Evolutionary conservation across 2,888 invertebrate species (phyloP).

Genomic region (Apotomis betuletana): DNA sequence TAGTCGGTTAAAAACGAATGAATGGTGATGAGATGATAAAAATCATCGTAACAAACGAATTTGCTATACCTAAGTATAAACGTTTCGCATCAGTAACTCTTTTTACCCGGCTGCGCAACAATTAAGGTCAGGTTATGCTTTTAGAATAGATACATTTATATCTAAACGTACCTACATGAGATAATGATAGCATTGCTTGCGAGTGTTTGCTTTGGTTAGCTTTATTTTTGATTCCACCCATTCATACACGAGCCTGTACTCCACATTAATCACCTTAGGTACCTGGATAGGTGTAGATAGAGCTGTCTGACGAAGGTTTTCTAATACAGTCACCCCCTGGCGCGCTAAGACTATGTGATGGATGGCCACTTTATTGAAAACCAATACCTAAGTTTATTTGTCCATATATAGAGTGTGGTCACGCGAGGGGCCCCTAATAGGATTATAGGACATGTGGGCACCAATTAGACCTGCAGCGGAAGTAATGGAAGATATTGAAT

Average conservation of each 20-base stretch:
- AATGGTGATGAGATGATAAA: too few species aligned
- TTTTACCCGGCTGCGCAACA: too few species aligned
- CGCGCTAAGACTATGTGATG: slow-evolving; percentile 77
- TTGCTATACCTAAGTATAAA: too few species aligned
- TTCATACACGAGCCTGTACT: not conserved
- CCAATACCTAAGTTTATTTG: slow-evolving; percentile 67
- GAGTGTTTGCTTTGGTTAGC: too few species aligned
- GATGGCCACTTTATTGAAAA: slow-evolving; percentile 80
- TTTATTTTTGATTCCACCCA: not conserved
- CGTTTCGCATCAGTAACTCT: too few species aligned
- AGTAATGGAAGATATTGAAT: slow-evolving; percentile 26
- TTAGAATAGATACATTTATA: too few species aligned
- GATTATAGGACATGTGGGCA: slow-evolving; percentile 58
- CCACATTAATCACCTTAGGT: slow-evolving; percentile 8
- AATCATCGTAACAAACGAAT: too few species aligned
- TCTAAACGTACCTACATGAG: too few species aligned
- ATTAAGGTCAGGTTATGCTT: too few species aligned
- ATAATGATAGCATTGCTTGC: too few species aligned
- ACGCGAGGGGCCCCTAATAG: slow-evolving; percentile 63
- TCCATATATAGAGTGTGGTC: slow-evolving; percentile 65
- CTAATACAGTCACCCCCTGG: slow-evolving; percentile 80
- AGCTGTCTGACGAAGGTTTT: slow-evolving; percentile 74
- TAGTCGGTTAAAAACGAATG: too few species aligned
- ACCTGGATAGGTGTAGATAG: slow-evolving; percentile 40
- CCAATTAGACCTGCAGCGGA: slow-evolving; percentile 59